phyloP scores from a whole-genome alignment of 2,888 invertebrate genomes.

The Ichneumoninae sp. region DNA sequence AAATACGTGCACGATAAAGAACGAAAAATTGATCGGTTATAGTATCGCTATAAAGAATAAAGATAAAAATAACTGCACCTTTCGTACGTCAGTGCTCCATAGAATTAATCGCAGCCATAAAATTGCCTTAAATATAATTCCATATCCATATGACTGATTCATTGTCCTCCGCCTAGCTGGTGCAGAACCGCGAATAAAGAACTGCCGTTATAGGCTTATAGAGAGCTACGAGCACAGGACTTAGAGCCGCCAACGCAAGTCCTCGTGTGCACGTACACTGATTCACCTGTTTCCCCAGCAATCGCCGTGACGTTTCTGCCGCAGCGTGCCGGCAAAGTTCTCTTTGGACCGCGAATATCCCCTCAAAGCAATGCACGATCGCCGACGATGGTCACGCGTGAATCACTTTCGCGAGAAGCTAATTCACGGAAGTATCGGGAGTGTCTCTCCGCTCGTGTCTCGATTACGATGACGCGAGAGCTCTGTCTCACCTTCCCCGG shows the following conservation, averaged over 20 bases:
- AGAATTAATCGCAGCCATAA: not conserved
- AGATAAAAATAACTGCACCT: not conserved
- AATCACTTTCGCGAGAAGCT: constrained; percentile 65
- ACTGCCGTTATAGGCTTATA: constrained; percentile 50
- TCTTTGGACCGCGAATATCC: constrained; percentile 17
- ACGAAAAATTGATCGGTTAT: not conserved
- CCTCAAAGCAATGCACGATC: constrained; percentile 13
- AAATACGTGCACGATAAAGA: not conserved
- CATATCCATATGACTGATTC: constrained; percentile 21
- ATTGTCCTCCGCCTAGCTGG: not conserved
- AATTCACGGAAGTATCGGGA: constrained; percentile 62
- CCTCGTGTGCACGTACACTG: constrained; percentile 12
- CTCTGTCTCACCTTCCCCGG: constrained; percentile 39
- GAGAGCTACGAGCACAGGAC: constrained; percentile 28
- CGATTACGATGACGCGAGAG: constrained; percentile 37
- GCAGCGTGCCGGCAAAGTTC: constrained; percentile 4
- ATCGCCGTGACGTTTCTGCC: not conserved
- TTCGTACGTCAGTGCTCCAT: constrained; percentile 28
- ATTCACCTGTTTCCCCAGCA: constrained; percentile 45
- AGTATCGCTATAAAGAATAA: not conserved
- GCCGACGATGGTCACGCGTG: constrained; percentile 44
- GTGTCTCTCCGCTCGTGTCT: constrained; percentile 12
- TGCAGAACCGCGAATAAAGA: constrained; percentile 16
- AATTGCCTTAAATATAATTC: constrained; percentile 19
- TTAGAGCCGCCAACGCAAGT: constrained; percentile 45